Percentiles rank a stretch among this genome's conserved stretches.
phyloP scores from a whole-genome alignment of 2,113 vertebrate genomes.

The Polypterus senegalus region DNA sequence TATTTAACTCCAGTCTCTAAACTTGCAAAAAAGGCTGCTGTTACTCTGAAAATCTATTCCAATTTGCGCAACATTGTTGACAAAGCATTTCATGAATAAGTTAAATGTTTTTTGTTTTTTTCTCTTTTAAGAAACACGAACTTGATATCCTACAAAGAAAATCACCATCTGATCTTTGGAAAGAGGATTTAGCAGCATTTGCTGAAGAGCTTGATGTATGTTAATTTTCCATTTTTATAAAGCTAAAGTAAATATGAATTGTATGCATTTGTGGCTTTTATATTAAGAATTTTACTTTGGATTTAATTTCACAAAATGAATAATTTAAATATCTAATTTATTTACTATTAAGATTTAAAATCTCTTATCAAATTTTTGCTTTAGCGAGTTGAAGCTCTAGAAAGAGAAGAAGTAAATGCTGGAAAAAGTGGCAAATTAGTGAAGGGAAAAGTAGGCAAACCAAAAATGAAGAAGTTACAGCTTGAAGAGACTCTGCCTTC shows the following conservation, averaged over 20 bases:
- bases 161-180: conserved; percentile 81
- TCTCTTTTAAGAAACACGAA: conserved; percentile 63
- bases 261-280: neutral
- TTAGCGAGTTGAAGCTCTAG: conserved; percentile 74
- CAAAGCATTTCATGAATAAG: neutral
- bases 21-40: too few relatives aligned
- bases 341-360: neutral
- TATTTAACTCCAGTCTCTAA: too few relatives aligned
- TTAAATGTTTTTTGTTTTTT: neutral
- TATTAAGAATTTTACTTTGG: neutral
- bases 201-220: conserved; percentile 87
- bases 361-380: conserved; percentile 15
- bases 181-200: conserved; percentile 87
- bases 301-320: too few relatives aligned
- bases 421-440: conserved; percentile 74
- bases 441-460: conserved; percentile 95
- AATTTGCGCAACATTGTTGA: too few relatives aligned
- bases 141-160: conserved; percentile 77
- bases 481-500: conserved; percentile 90
- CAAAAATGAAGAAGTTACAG: conserved; percentile 84
- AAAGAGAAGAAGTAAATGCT: conserved; percentile 65
- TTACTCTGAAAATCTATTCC: too few relatives aligned
- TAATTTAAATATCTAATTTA: neutral
- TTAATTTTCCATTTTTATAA: conserved; percentile 9
- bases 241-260: neutral